Evolutionary conservation across 1,140 invertebrate species (phyloP).

Genomic region (Thalassaphorura encarpata): DNA sequence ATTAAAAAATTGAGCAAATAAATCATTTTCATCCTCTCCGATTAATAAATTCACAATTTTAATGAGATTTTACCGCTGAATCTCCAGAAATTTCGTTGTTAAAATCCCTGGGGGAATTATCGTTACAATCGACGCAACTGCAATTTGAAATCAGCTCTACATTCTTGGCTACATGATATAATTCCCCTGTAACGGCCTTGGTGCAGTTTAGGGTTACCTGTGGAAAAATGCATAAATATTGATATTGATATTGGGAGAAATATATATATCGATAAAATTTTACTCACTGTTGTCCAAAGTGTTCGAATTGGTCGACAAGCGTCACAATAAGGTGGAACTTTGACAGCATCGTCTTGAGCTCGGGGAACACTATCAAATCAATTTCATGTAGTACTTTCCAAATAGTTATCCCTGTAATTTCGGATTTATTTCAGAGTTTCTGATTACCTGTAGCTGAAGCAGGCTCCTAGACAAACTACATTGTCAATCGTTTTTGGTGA

Average conservation of each 20-base stretch:
- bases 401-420: neutral
- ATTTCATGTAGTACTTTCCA: neutral
- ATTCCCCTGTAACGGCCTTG: constrained; percentile 19
- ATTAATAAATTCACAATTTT: neutral
- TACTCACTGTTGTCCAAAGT: constrained; percentile 24
- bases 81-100: neutral
- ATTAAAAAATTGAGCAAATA: neutral
- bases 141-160: constrained; percentile 31
- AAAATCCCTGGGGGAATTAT: constrained; percentile 8
- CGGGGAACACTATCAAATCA: constrained; percentile 5
- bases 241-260: neutral
- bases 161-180: constrained; percentile 19
- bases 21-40: constrained; percentile 7
- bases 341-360: constrained; percentile 26
- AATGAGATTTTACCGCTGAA: constrained; percentile 8
- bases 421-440: too few species aligned
- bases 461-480: constrained; percentile 31
- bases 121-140: constrained; percentile 30
- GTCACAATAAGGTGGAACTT: constrained; percentile 31
- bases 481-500: constrained; percentile 28
- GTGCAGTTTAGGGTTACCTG: constrained; percentile 30
- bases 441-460: constrained; percentile 32
- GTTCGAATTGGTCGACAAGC: constrained; percentile 23
- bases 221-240: neutral
- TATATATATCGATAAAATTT: neutral